These are phyloP conservation scores for Mormyrus iriodes DNA, from an alignment of 2,113 vertebrate species.

Conservation along the genomic window DNA sequence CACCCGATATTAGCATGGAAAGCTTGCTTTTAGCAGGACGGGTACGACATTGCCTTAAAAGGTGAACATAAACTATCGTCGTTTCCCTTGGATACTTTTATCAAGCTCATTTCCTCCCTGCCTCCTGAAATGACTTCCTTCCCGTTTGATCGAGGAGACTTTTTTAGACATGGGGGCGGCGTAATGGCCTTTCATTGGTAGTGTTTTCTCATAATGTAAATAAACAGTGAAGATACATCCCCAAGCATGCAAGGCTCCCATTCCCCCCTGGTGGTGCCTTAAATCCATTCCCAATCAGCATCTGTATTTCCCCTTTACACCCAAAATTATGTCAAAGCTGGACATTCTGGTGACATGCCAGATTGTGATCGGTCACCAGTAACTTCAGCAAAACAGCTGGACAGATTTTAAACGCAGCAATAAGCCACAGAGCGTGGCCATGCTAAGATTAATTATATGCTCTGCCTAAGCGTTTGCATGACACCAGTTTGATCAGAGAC, in stretches of 20 bases:
- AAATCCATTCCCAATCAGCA: neutral
- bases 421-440: neutral
- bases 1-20: constrained; percentile 25
- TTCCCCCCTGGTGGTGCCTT: too few species aligned
- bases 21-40: constrained; percentile 19
- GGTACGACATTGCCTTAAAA: constrained; percentile 52
- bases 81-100: constrained; percentile 48
- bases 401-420: constrained; percentile 11
- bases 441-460: neutral
- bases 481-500: too few species aligned
- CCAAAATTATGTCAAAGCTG: neutral
- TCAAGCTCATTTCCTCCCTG: constrained; percentile 50
- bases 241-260: neutral
- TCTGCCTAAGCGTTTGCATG: too few species aligned
- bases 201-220: neutral
- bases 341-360: constrained; percentile 4
- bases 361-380: neutral
- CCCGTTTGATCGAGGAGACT: constrained; percentile 49
- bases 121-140: constrained; percentile 67
- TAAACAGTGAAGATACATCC: neutral
- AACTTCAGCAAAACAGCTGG: neutral
- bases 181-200: constrained; percentile 36
- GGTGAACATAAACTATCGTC: constrained; percentile 48
- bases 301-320: neutral
- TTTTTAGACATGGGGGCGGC: constrained; percentile 61